Base-by-base conservation (phyloP, 2,888 invertebrate genomes). In the Spodoptera littoralis region DNA sequence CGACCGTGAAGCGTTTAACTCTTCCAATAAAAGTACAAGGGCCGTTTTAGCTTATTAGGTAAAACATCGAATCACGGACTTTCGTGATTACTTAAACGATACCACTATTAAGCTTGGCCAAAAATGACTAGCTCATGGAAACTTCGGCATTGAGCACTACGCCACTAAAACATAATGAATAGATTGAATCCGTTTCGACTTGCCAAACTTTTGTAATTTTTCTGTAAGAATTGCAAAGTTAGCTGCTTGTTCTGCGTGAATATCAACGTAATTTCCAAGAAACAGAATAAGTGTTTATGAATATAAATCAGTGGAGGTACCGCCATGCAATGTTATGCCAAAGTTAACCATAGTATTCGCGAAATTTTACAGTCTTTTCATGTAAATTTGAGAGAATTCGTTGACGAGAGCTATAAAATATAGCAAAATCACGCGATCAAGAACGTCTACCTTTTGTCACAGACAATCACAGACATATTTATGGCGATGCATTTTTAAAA, bases 51-150 rank as follows among this genome's bases (percentile, higher is more conserved):
- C 78, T 76, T 81, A 84, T 88, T 86, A 84, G 82, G 81, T 81
- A 88, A 88, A 88, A 84, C 87, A 88, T 89, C 84, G 80, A 80
- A 84, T 80, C 79, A 75, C 72, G 74, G 55, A 70, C 84, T 84
- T 83, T 78, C 81, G 82, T 84, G 86, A 85, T 84, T 79, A 81
- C 67, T 71, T 73, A 75, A 82, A 84, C 78, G 73, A 77, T 77
- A 73, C 58, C 42, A 52, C 69, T 60, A 64, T 72, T 67, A 71
- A 71, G 56, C 65, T 62, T 73, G 70, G 71, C 73, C 62, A 65
- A 73, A 75, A 80, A 79, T 80, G 67, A 59, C 63, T 65, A 60
- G 64, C 70, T 76, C 64, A 68, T 72, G 61, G 76, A 74, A 77
- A 77, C 72, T 78, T 79, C 61, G 70, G 60, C 76, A 65, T 65